Percentiles rank a stretch among this genome's conserved stretches.
Evolutionary conservation across 2,888 invertebrate genomes (phyloP).

Genomic region (Spialia ferax): DNA sequence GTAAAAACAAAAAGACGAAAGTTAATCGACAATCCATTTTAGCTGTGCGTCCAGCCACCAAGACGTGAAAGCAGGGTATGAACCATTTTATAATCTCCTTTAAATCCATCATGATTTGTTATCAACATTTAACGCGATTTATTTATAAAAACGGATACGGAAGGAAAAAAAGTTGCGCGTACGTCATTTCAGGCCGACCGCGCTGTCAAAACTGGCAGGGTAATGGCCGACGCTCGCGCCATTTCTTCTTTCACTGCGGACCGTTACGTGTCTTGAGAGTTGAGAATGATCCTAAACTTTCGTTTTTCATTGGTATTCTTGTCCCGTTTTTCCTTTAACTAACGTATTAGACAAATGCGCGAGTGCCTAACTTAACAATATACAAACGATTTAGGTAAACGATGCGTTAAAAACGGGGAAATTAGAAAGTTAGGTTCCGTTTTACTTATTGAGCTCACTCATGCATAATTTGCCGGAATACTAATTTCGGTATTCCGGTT

Average conservation of each 20-base stretch:
- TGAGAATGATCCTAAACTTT: conserved; percentile 44
- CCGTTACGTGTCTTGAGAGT: conserved; percentile 14
- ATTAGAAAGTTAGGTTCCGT: conserved; percentile 18
- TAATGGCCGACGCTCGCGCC: conserved; percentile 47
- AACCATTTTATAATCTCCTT: conserved; percentile 83
- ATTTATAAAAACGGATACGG: conserved; percentile 38
- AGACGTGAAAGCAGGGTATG: conserved; percentile 77
- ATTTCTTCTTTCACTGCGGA: conserved; percentile 72
- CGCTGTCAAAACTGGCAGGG: conserved; percentile 58
- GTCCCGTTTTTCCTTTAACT: conserved; percentile 52
- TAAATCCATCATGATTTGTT: conserved; percentile 71
- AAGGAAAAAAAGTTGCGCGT: conserved; percentile 42
- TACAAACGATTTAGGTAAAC: conserved; percentile 43
- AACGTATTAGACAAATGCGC: conserved; percentile 35
- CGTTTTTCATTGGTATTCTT: conserved; percentile 61
- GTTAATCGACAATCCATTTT: conserved; percentile 59
- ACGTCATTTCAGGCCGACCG: conserved; percentile 64
- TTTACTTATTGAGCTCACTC: conserved; percentile 31
- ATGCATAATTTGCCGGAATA: conserved; percentile 36
- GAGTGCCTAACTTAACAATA: conserved; percentile 33
- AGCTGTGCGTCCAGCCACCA: conserved; percentile 55
- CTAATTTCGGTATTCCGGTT: conserved; percentile 34
- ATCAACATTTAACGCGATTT: conserved; percentile 41
- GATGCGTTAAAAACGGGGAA: conserved; percentile 14
- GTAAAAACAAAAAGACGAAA: conserved; percentile 66